phyloP scores from a whole-genome alignment of 2,888 invertebrate genomes.

The Cerastis leucographa region DNA sequence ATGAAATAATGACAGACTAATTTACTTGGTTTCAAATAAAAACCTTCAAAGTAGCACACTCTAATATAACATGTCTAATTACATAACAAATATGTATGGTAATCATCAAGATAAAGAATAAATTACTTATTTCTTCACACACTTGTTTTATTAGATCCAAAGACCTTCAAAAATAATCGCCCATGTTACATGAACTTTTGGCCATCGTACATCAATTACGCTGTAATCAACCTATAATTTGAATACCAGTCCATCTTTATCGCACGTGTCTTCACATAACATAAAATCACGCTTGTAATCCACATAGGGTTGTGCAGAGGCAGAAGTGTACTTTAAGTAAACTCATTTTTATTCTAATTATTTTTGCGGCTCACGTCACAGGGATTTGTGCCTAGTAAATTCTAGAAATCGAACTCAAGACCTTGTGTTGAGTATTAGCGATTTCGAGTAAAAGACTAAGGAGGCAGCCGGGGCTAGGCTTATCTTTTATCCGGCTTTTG shows the following conservation, averaged over 20 bases:
- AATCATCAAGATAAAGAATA: neutral
- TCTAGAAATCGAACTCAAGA: neutral
- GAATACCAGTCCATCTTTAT: conserved; percentile 38
- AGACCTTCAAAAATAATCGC: conserved; percentile 33
- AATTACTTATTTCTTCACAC: conserved; percentile 18
- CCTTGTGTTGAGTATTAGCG: neutral
- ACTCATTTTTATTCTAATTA: neutral
- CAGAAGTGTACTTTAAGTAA: neutral
- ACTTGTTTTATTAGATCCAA: neutral
- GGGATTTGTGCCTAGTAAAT: neutral
- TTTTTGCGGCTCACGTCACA: neutral
- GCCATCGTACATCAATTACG: conserved; percentile 37
- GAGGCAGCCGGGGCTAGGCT: neutral
- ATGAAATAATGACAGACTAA: too few relatives aligned
- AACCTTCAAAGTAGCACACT: neutral
- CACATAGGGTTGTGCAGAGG: too few relatives aligned
- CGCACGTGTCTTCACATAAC: conserved; percentile 15
- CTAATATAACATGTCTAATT: neutral
- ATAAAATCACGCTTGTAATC: neutral
- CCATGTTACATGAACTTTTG: conserved; percentile 29
- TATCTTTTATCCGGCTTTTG: neutral
- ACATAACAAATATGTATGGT: neutral
- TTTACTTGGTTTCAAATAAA: too few relatives aligned
- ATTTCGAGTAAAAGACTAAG: neutral
- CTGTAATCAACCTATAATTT: conserved; percentile 43